Evolutionary conservation across 1,140 invertebrate species (phyloP).

Genomic region (Drosophila insularis): DNA sequence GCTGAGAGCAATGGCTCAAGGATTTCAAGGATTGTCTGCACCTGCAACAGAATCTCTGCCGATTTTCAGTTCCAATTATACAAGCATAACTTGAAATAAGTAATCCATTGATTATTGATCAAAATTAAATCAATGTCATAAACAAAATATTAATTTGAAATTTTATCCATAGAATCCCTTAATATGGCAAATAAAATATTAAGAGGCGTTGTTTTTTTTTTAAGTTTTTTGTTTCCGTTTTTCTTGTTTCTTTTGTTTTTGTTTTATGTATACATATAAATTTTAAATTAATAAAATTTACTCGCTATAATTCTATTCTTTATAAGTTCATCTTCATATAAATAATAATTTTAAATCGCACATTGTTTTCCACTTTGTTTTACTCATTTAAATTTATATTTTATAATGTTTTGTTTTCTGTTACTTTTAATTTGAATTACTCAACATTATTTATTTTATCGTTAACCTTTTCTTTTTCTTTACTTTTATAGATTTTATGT

Average conservation of each 20-base stretch:
- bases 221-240: slow-evolving; percentile 31
- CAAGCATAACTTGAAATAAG: too few relatives aligned
- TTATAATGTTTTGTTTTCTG: slow-evolving; percentile 34
- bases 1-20: too few relatives aligned
- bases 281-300: slow-evolving; percentile 81
- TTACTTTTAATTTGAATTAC: slow-evolving; percentile 76
- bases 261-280: slow-evolving; percentile 73
- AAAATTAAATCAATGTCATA: too few relatives aligned
- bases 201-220: background rate
- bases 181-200: slow-evolving; percentile 3
- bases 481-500: slow-evolving; percentile 46
- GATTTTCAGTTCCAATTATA: too few relatives aligned
- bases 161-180: background rate
- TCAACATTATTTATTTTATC: slow-evolving; percentile 78
- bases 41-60: too few relatives aligned
- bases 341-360: slow-evolving; percentile 79
- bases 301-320: slow-evolving; percentile 77
- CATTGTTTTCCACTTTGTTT: slow-evolving; percentile 39
- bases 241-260: slow-evolving; percentile 42
- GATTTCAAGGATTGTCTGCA: too few relatives aligned
- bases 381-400: slow-evolving; percentile 47
- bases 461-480: slow-evolving; percentile 57
- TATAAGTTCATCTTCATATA: slow-evolving; percentile 77
- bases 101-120: too few relatives aligned
- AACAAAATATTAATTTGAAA: too few relatives aligned